Evolutionary conservation across 1,140 invertebrate genomes (phyloP).

Genomic region (Lamellibrachia luymesi): DNA sequence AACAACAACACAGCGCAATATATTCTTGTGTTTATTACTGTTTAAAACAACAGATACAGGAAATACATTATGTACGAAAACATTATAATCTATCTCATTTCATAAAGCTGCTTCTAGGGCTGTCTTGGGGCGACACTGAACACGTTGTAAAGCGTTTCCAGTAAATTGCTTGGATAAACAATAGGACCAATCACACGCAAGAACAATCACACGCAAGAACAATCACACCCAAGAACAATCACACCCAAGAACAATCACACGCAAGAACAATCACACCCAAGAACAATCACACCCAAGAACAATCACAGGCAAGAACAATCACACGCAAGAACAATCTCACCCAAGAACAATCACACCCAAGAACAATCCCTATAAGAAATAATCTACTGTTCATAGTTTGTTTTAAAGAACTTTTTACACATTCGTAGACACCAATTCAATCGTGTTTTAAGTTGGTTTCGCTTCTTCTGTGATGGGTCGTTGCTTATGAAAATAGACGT

Average conservation of each 20-base stretch:
- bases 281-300: no score
- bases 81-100: not conserved
- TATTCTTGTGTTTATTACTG: not conserved
- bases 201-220: no score
- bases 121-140: not conserved
- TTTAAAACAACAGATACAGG: slow-evolving; percentile 1
- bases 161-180: not conserved
- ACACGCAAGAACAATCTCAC: no score
- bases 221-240: no score
- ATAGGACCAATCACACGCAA: not conserved
- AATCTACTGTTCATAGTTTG: not conserved
- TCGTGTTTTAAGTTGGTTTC: not conserved
- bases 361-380: not conserved
- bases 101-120: not conserved
- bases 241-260: no score
- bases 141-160: not conserved
- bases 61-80: slow-evolving; percentile 1
- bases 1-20: not conserved
- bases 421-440: not conserved
- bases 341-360: not conserved
- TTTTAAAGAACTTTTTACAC: not conserved
- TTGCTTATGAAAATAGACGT: not conserved
- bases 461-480: not conserved
- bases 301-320: no score
- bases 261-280: no score